Conservation (phyloP, 2,888 invertebrate species). For the Ceriagrion tenellum region DNA sequence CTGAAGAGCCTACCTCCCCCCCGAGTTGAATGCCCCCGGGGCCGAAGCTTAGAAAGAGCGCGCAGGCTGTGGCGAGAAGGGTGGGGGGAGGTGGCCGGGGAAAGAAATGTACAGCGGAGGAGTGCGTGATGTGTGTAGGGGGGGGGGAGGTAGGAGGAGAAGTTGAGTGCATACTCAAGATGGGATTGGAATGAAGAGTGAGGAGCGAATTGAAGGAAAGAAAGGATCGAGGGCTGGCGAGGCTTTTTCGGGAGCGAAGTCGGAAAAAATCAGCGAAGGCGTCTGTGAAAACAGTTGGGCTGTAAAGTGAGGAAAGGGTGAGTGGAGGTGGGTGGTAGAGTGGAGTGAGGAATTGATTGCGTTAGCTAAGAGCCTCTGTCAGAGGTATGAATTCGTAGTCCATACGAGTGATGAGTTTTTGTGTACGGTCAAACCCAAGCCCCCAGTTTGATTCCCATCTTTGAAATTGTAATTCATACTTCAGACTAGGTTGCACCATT, state of each 20-base stretch:
- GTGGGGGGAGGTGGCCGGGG: not conserved
- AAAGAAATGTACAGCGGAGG: not conserved
- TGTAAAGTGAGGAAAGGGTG: not conserved
- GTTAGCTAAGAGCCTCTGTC: not conserved
- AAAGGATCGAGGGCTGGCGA: not conserved
- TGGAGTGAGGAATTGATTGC: not conserved
- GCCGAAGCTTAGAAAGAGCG: conserved; percentile 36
- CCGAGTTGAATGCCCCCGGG: conserved; percentile 52
- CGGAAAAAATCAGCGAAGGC: not conserved
- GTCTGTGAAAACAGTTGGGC: not conserved
- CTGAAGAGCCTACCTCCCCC: conserved; percentile 36
- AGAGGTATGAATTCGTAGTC: not conserved
- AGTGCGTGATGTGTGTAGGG: not conserved
- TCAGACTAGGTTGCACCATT: no score
- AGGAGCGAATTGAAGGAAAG: not conserved
- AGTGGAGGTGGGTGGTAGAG: not conserved
- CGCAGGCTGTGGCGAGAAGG: not conserved
- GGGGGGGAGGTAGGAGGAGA: not conserved
- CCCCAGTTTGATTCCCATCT: no score
- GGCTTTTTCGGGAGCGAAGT: not conserved
- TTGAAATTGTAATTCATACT: no score
- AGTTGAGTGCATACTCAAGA: conserved; percentile 7
- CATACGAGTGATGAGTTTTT: no score
- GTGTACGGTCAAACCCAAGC: no score
- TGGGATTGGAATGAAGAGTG: conserved; percentile 40